phyloP scores from a whole-genome alignment of 2,797 vertebrate genomes.

The Mareca strepera region DNA sequence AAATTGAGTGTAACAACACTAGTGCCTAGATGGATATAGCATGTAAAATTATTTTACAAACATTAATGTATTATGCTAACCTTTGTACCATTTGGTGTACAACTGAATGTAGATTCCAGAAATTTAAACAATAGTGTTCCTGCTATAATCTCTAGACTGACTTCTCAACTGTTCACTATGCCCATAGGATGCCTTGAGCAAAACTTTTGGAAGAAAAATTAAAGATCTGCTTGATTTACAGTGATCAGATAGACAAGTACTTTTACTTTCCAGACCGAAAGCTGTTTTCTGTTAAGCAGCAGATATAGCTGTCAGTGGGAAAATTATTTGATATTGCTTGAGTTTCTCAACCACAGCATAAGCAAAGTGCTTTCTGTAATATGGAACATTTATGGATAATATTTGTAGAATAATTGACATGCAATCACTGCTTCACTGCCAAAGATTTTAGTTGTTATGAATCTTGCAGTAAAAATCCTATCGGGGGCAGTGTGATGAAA shows the following conservation, averaged over 20 bases:
- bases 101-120: background rate
- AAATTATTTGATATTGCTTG: conserved; percentile 27
- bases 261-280: background rate
- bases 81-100: background rate
- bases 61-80: background rate
- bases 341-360: conserved; percentile 36
- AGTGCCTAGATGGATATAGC: background rate
- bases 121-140: accelerated
- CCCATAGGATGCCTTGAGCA: background rate
- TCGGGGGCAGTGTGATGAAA: background rate
- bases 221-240: background rate
- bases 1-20: background rate
- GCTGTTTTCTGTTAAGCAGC: conserved; percentile 36
- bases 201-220: background rate
- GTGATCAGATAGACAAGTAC: background rate
- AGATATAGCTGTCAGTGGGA: conserved; percentile 34
- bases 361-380: conserved; percentile 56
- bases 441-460: conserved; percentile 44
- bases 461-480: conserved; percentile 38
- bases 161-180: background rate
- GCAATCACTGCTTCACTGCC: conserved; percentile 39
- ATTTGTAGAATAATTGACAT: conserved; percentile 59
- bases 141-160: background rate
- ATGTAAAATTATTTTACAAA: background rate
- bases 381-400: conserved; percentile 54